These are phyloP conservation scores for Heliconius cydno DNA, from an alignment of 2,888 invertebrate genomes.

Conservation along the genomic window DNA sequence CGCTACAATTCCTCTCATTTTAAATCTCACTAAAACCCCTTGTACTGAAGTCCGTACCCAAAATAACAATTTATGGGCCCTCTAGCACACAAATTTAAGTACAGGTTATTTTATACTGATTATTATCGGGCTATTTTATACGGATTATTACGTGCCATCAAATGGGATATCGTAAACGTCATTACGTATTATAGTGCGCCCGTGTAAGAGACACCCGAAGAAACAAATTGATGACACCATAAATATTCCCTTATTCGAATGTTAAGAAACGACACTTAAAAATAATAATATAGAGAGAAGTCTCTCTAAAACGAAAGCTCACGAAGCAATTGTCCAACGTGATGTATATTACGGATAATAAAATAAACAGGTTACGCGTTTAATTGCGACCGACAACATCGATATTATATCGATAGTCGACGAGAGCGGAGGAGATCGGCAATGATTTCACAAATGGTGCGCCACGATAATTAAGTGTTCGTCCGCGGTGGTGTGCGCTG, in stretches of 20 bases:
- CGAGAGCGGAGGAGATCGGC: constrained; percentile 73
- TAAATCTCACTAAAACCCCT: constrained; percentile 35
- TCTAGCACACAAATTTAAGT: constrained; percentile 43
- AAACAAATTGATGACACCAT: constrained; percentile 49
- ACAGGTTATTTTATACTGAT: constrained; percentile 43
- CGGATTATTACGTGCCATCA: constrained; percentile 45
- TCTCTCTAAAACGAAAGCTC: constrained; percentile 48
- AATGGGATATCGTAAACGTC: constrained; percentile 43
- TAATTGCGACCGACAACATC: constrained; percentile 73
- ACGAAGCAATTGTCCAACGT: constrained; percentile 73
- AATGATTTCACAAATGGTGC: constrained; percentile 76
- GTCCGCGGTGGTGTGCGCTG: constrained; percentile 66
- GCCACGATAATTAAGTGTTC: constrained; percentile 78
- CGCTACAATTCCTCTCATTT: constrained; percentile 24
- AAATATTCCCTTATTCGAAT: constrained; percentile 48
- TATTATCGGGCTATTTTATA: constrained; percentile 43
- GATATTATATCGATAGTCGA: constrained; percentile 77
- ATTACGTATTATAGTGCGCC: constrained; percentile 48
- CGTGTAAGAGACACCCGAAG: constrained; percentile 43
- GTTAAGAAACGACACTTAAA: constrained; percentile 48
- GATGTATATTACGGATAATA: constrained; percentile 54
- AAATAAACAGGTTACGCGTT: constrained; percentile 71
- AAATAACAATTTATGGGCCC: constrained; percentile 42
- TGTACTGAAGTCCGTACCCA: constrained; percentile 37
- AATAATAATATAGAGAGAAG: constrained; percentile 57